Evolutionary conservation across 2,888 invertebrate genomes (phyloP), one percentile per base, ranked within the genome.

Genomic region (Limenitis camilla): DNA sequence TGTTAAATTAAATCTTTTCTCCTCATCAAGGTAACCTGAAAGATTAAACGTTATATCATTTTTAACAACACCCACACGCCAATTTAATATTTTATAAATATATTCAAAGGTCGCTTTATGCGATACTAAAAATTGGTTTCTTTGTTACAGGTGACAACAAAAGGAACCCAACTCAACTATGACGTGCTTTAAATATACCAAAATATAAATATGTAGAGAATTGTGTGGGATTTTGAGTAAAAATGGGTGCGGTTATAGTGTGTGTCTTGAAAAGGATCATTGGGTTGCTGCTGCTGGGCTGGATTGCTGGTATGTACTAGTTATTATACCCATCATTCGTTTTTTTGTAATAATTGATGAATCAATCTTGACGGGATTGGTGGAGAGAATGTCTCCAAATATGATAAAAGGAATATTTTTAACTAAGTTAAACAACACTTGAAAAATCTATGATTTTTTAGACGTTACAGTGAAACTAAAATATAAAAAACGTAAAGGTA

Each of bases 241-340:
- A 36, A 48, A 84, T 83, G 81, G 80, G 74, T 63, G 74, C 74
- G 65, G 60, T 73, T 51, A 64, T 61, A 40, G 60, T 64, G 41
- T 64, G 69, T 62, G 65, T 62, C 46, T 53, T 71, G 55, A 66
- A 49, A 40, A 60, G 65, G 57, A 63, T 71, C 58, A 49, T 78
- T 52, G 71, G 72, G 53, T 64, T 75, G 19, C 57, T 80, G 33
- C 64, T 82, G 42, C 66, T 81, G 49, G 67, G 67, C 51, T 82
- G 80, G 83, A 76, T 82, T 51, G 62, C 76, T 50, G 82, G 84
- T 85, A 56, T 78, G 81, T 72, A 35, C 5, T 30, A 7, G 0
- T 8, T 19, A 33, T 32, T 8, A 30, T 11, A 6, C 11, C 5
- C 29, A 30, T 19, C 19, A 19, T 19, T 19, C n/a, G n/a, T 19